Evolutionary conservation across 2,888 invertebrate genomes (phyloP), one percentile per base, ranked within the genome.

Genomic region (Nomada fabriciana): DNA sequence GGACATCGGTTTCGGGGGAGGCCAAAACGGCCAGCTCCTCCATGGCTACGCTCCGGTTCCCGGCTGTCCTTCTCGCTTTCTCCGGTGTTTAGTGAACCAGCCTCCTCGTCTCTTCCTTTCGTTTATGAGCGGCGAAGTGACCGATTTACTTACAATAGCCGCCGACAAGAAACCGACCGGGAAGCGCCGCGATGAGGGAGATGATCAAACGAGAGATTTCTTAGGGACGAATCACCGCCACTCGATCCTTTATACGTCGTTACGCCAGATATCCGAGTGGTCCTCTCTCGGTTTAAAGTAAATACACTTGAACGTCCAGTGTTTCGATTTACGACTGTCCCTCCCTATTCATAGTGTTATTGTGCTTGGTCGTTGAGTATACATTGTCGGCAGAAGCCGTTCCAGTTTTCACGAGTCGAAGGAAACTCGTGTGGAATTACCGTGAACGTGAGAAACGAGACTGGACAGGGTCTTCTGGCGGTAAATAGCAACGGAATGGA

Each of bases 71-170:
- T 75, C 82, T 79, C 72, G 29, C 75, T 76, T 70, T 73, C 74
- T 60, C 55, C 7, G 36, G 1, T 7, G 60, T 63, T 43, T 47
- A 63, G 0, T 25, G 52, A 59, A 57, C 52, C 53, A 72, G 71
- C 76, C 73, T 82, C 75, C 72, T 67, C 76, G 76, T 77, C 81
- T 68, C 86, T 88, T 88, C 83, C 87, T 83, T 84, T 88, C 90
- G 86, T 91, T 92, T 91, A 92, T 89, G 90, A 89, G 88, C 88
- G 87, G 80, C 89, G 88, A 91, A 93, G 91, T 91, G 93, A 92
- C 91, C 92, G 91, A 93, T 93, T 93, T 92, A 92, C 91, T 92
- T 90, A 91, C 91, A 92, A 91, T 91, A 89, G 89, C 87, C 88
- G 87, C 86, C 68, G 88, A 91, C 89, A 69, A 86, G 86, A 63